Evolutionary conservation across 2,113 vertebrate species (phyloP).

Genomic region (Dermatemys mawii): DNA sequence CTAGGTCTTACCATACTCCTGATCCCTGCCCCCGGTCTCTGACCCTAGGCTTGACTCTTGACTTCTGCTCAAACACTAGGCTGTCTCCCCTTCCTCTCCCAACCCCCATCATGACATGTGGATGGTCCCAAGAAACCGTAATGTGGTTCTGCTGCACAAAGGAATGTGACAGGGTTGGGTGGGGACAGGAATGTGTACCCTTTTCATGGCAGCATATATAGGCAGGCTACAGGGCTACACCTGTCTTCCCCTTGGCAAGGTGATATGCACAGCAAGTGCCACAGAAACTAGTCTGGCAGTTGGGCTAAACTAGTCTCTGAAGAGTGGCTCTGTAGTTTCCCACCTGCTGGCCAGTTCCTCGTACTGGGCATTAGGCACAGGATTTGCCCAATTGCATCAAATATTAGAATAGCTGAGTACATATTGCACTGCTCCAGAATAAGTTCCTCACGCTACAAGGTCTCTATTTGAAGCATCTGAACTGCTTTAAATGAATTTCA

Average conservation of each 20-base stretch:
- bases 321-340: background rate
- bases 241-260: background rate
- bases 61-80: background rate
- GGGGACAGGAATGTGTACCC: no score
- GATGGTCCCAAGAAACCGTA: background rate
- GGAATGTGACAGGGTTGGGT: no score
- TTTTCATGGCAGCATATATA: background rate
- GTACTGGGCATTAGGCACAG: background rate
- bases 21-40: background rate
- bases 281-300: background rate
- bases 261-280: rapidly evolving
- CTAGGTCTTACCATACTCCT: background rate
- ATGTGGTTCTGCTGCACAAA: background rate
- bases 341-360: background rate
- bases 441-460: background rate
- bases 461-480: background rate
- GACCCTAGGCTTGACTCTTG: background rate
- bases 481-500: background rate
- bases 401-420: background rate
- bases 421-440: background rate
- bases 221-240: background rate
- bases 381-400: rapidly evolving
- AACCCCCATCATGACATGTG: background rate
- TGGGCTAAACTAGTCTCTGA: background rate
- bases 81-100: no score